Percentiles rank a stretch among this genome's conserved stretches.
phyloP scores from a whole-genome alignment of 2,888 invertebrate species.

The Agrilus mali region DNA sequence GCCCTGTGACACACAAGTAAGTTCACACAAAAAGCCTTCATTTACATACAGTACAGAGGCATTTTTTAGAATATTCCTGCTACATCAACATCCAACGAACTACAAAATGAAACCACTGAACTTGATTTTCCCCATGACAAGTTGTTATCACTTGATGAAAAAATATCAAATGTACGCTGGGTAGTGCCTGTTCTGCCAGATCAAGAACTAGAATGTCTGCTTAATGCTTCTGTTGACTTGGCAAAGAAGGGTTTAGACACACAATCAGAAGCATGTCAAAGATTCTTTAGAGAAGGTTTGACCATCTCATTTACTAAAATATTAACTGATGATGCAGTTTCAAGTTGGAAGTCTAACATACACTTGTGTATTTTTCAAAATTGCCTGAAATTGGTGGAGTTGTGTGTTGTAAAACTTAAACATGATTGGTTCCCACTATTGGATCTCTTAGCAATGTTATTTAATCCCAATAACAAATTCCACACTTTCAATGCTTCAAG shows the following conservation, averaged over 20 bases:
- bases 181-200: constrained; percentile 94
- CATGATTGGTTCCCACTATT: constrained; percentile 87
- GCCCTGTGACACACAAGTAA: constrained; percentile 38
- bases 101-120: constrained; percentile 35
- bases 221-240: constrained; percentile 79
- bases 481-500: constrained; percentile 74
- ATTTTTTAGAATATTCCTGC: constrained; percentile 10
- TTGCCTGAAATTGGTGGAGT: constrained; percentile 81
- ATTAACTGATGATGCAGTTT: constrained; percentile 93
- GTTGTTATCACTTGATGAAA: constrained; percentile 81
- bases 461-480: constrained; percentile 94
- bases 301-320: constrained; percentile 93
- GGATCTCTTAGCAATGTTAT: constrained; percentile 82
- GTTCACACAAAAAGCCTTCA: neutral
- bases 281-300: constrained; percentile 89
- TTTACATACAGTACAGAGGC: neutral
- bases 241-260: constrained; percentile 82
- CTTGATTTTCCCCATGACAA: constrained; percentile 78
- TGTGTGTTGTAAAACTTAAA: constrained; percentile 81
- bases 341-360: constrained; percentile 95
- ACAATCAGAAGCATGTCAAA: constrained; percentile 79
- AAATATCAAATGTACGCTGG: constrained; percentile 93
- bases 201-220: constrained; percentile 84
- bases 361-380: constrained; percentile 91
- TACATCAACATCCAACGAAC: constrained; percentile 19